Base-by-base conservation (phyloP, 2,888 invertebrate genomes). In the Aphrophora alni region DNA sequence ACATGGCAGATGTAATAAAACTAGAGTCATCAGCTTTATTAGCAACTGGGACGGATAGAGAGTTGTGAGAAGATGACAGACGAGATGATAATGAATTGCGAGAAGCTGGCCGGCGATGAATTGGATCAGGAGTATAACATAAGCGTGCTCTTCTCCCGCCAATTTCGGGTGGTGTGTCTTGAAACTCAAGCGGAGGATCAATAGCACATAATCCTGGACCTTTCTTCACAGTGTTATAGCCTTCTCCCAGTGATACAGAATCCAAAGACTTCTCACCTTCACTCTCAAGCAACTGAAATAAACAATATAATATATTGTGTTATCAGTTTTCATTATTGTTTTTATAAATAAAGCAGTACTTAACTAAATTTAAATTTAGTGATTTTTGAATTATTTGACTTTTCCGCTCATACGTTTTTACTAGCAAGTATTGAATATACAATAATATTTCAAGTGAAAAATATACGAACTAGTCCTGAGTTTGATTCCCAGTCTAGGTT, bases 1-100 rank as follows among this genome's bases (percentile, higher is more conserved):
- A 96, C 90, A 96, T 95, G 38, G 96, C 96, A 87, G 95, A 95
- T 0, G 95, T 96, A 84, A 96, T 96, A 87, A 96, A 96, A 87
- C 93, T 95, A 25, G 95, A 95, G 87, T 96, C 96, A 33, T 88
- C 76, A 72, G 82, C 71, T 59, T 93, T 94, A 86, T 94, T 93
- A 82, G 93, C 92, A 25, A 92, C 91, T 21, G 91, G 90, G 69
- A 92, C 90, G 83, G 94, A 92, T 81, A 96, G 90, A 0, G 95
- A 96, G 87, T 95, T 96, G 88, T 96, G 95, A 81, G 95, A 95
- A 87, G 95, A 95, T 72, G 95, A 95, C 24, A 95, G 90, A 2
- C 95, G 92, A n/a, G 92, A 91, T 5, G 95, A 95, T 10, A 95
- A 88, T 3, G 95, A 95, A 86, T 92, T 94, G 70, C 95, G 90